Evolutionary conservation across 2,797 vertebrate species (phyloP).

Genomic region (Platalea minor): DNA sequence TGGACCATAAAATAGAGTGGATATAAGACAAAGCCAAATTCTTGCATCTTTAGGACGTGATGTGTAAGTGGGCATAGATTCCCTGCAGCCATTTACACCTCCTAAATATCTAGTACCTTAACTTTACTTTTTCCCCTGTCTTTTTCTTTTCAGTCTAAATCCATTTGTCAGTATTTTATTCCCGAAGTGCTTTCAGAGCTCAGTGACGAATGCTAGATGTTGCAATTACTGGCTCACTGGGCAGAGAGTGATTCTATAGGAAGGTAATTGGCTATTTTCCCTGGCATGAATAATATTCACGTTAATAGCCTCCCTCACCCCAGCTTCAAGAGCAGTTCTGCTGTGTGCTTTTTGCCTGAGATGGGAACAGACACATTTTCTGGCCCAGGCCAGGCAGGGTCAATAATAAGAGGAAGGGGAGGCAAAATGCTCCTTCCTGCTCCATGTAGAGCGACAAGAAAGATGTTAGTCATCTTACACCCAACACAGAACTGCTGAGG

Average conservation of each 20-base stretch:
- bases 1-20: not conserved
- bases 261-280: slow-evolving; percentile 66
- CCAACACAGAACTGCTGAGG: not conserved
- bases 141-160: not conserved
- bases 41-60: not conserved
- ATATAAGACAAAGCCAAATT: not conserved
- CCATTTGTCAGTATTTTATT: slow-evolving; percentile 19
- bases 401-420: not conserved
- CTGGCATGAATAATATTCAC: slow-evolving; percentile 56
- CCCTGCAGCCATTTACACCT: not conserved
- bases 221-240: slow-evolving; percentile 53
- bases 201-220: slow-evolving; percentile 24
- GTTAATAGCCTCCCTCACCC: slow-evolving; percentile 13
- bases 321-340: slow-evolving; percentile 1
- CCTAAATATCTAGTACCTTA: not conserved
- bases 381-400: not conserved
- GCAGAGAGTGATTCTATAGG: slow-evolving; percentile 34
- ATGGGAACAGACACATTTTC: not conserved
- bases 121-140: not conserved
- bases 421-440: not conserved
- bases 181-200: slow-evolving; percentile 12
- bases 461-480: not conserved
- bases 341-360: not conserved
- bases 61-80: not conserved
- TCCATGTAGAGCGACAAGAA: not conserved